Evolutionary conservation across 1,140 invertebrate species (phyloP).

Genomic region (Coelopa frigida): DNA sequence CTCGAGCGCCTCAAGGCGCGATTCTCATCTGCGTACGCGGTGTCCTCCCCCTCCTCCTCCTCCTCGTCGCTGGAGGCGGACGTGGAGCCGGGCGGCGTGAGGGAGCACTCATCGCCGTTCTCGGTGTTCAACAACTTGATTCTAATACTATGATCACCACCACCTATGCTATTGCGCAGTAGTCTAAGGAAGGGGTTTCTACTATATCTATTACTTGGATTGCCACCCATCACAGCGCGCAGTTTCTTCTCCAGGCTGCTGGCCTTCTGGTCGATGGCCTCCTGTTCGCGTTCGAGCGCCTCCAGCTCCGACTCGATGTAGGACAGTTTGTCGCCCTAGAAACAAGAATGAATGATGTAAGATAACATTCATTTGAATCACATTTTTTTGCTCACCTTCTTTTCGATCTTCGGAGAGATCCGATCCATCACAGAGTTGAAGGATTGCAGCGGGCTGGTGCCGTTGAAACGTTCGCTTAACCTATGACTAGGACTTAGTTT

Average conservation of each 20-base stretch:
- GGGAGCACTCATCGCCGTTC: slow-evolving; percentile 30
- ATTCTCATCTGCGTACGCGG: too few relatives aligned
- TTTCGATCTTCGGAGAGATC: slow-evolving; percentile 48
- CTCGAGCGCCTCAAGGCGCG: too few relatives aligned
- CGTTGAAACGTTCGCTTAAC: slow-evolving; percentile 34
- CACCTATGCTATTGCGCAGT: slow-evolving; percentile 45
- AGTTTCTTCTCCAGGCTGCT: slow-evolving; percentile 81
- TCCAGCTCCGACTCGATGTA: slow-evolving; percentile 83
- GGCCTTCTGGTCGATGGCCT: slow-evolving; percentile 84
- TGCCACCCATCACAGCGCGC: slow-evolving; percentile 69
- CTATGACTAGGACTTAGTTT: slow-evolving; percentile 42
- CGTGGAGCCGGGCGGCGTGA: slow-evolving; percentile 4
- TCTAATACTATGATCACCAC: slow-evolving; percentile 41
- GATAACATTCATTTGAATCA: neutral
- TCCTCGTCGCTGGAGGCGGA: slow-evolving; percentile 19
- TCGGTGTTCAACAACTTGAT: slow-evolving; percentile 39
- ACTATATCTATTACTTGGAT: slow-evolving; percentile 37
- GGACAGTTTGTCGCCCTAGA: slow-evolving; percentile 50
- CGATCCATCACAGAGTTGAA: slow-evolving; percentile 63
- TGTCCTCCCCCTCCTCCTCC: slow-evolving; percentile 15
- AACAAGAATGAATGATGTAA: slow-evolving; percentile 6
- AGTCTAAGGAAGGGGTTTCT: slow-evolving; percentile 39
- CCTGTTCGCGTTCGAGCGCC: slow-evolving; percentile 82
- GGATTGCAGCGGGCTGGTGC: slow-evolving; percentile 55
- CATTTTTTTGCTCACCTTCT: slow-evolving; percentile 47